Base-by-base conservation (phyloP, 1,140 invertebrate genomes). In the Drosophila obscura region DNA sequence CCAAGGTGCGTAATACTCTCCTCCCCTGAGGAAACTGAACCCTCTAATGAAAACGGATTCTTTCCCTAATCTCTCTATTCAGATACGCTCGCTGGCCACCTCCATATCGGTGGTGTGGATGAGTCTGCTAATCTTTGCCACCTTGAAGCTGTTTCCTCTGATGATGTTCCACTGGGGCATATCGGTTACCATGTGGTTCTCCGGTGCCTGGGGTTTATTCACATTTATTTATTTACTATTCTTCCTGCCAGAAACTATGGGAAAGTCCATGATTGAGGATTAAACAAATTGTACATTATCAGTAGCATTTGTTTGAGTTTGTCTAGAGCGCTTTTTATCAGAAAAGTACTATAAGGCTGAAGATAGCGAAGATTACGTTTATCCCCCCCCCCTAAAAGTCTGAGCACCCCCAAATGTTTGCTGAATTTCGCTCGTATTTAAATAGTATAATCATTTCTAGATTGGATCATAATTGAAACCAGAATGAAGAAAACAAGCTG, bases 241-340 rank as follows among this genome's bases (percentile, higher is more conserved):
- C 0, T 84, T 67, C 13, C 90, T 96, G n/a, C 95, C 95, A 0
- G 95, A 96, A 90, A 96, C 95, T 0, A 95, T 95, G 90, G 94
- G 94, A 13, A 95, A 94, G 84, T 79, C 71, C 5, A 77, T 80
- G 75, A 31, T 74, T 22, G 35, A 58, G 13, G 63, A 79, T 44
- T 80, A 52, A 66, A 31, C 26, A 4, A 39, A 5, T 4, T 39
- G 4, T 39, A 11, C 11, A 39, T 1, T 39, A 28, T 19, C 19
- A 19, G 19, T 19, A 19, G 19, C 19, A 19, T 8, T 8, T 8
- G 28, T 8, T 7, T 8, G 6, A 7, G 7, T 7, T 8, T 28
- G 7, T 28, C 8, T 31, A 31, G 8, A 31, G 31, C 26, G 31
- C 2, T 35, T 35, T 9, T 35, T 35, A 35, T 35, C 31, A 9